Evolutionary conservation across 2,888 invertebrate genomes (phyloP), one percentile per base, ranked within the genome.

Genomic region (Orthosia gracilis): DNA sequence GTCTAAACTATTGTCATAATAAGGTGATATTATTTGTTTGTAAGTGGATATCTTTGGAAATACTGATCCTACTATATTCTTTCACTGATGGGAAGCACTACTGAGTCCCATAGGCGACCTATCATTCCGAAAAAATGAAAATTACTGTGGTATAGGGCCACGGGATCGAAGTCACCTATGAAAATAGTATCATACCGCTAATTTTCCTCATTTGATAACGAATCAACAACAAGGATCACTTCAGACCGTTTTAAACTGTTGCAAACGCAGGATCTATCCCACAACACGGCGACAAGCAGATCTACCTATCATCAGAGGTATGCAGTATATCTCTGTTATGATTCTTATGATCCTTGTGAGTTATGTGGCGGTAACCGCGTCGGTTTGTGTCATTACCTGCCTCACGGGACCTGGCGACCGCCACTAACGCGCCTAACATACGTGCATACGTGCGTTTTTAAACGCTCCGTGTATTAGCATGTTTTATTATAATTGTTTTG

Each of bases 311-410:
- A 88, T 84, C 80, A 76, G 69, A 61, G 79, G 83, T 81, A 85
- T 85, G 85, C 83, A 76, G 84, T 67, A 84, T 88, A 90, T 91
- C 89, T 90, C 89, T 91, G 91, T 92, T 93, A 89, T 92, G 92
- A 91, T 91, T 89, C 83, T 86, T 93, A 89, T 92, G 92, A 91
- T 91, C 89, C 83, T 86, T 85, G 89, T 92, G 91, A 90, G 91
- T 90, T 91, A 91, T 91, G 90, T 84, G 88, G 83, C 85, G 87
- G 84, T 88, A 85, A 87, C 88, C 88, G 88, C 86, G 90, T 93
- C 91, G 92, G 93, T 93, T 94, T 93, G 92, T 94, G 91, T 94
- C 93, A 92, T 93, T 93, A 93, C 93, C 92, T 93, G 92, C 90
- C 92, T 90, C 91, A 89, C 89, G 90, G 90, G 91, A 89, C 89